Conservation (phyloP, 2,797 vertebrate species). For the Sternotherus odoratus region DNA sequence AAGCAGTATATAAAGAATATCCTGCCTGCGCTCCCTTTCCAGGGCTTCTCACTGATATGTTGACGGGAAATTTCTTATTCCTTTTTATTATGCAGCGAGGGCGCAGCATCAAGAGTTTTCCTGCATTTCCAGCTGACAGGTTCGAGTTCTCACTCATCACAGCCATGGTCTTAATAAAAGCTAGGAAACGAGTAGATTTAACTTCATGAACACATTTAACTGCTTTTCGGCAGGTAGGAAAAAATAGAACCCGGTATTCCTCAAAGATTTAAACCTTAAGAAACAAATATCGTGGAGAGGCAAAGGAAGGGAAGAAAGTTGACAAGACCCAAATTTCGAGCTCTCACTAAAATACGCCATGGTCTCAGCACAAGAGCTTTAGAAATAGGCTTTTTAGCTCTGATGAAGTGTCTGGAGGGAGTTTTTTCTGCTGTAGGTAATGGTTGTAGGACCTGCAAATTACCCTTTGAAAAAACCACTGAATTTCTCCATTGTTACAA, state of each 20-base stretch:
- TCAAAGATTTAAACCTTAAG: slow-evolving; percentile 1
- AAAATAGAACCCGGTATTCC: not conserved
- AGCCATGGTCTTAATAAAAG: slow-evolving; percentile 25
- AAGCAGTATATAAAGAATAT: not conserved
- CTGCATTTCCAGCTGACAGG: not conserved
- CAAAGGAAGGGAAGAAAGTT: not conserved
- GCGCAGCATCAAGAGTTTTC: not conserved
- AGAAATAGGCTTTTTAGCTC: not conserved
- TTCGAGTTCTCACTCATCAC: slow-evolving; percentile 4
- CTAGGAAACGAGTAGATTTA: not conserved
- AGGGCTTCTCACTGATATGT: not conserved
- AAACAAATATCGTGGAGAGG: not conserved
- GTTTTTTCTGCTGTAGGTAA: not conserved
- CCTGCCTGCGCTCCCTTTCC: not conserved
- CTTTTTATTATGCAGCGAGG: slow-evolving; percentile 32
- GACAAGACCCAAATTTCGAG: not conserved
- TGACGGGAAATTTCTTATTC: not conserved
- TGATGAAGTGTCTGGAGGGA: not conserved
- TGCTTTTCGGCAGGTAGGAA: not conserved
- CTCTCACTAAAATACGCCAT: not conserved
- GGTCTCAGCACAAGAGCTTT: not conserved
- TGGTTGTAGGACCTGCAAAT: not conserved
- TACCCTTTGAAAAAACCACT: not conserved
- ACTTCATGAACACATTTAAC: not conserved
- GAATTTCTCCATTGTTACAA: slow-evolving; percentile 22